These are phyloP conservation scores for Arge pagana DNA, from an alignment of 2,888 invertebrate genomes.

Conservation along the genomic window DNA sequence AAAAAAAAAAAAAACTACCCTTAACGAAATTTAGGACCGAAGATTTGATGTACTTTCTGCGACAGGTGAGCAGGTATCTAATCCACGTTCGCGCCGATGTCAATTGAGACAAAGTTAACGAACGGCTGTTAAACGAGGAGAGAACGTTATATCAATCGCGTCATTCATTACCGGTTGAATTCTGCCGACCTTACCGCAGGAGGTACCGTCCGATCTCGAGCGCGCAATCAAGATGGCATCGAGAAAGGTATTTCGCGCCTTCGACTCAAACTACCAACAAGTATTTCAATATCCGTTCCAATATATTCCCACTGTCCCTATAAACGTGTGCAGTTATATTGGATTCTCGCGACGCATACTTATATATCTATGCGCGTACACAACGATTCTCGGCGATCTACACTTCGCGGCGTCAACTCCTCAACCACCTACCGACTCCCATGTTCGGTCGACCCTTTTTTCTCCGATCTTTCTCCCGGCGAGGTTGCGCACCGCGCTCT, in stretches of 20 bases:
- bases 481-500: too few relatives aligned
- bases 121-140: too few relatives aligned
- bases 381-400: conserved; percentile 7
- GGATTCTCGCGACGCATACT: conserved; percentile 38
- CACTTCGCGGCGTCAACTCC: conserved; percentile 1
- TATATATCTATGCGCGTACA: background rate
- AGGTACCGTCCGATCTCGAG: too few relatives aligned
- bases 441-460: background rate
- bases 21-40: too few relatives aligned
- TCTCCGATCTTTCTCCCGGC: conserved; percentile 26
- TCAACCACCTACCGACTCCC: background rate
- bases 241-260: conserved; percentile 54
- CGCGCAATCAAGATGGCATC: conserved; percentile 55
- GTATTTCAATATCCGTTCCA: conserved; percentile 56
- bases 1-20: too few relatives aligned
- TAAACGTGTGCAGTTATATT: conserved; percentile 56
- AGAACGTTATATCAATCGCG: too few relatives aligned
- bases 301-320: conserved; percentile 54
- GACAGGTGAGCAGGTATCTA: too few relatives aligned
- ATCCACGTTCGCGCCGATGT: too few relatives aligned
- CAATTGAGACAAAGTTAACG: too few relatives aligned
- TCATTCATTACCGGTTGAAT: too few relatives aligned
- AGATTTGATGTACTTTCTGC: too few relatives aligned
- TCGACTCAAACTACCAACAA: conserved; percentile 56
- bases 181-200: too few relatives aligned